Base-by-base conservation (phyloP, 53 echinoderm and acorn worm species). In the Mesocentrotus franciscanus region DNA sequence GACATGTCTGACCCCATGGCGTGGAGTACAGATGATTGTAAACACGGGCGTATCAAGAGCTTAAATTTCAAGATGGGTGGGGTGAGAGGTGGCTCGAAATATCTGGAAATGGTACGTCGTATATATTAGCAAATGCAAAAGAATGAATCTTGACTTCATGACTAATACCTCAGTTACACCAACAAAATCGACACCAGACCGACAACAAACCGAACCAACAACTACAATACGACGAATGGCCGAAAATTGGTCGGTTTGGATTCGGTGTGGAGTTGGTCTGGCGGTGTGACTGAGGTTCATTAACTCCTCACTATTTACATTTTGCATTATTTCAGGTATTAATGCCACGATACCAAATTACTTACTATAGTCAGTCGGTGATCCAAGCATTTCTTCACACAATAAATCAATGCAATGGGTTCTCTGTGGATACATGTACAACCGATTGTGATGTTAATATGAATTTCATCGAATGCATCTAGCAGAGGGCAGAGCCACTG, bases 1-100 rank as follows among this genome's bases (percentile, higher is more conserved):
- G 87, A 87, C 87, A 57, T 58, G 87, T 57, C 87, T 87, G 87
- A 87, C 87, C 87, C 87, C 87, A 27, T 58, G 58, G 87, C 58
- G 57, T 87, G 39, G 29, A 57, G 56, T 9, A 20, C 56, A n/a
- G 42, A 84, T 36, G 49, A 84, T 20, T 20, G 58, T 58, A 57
- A 87, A 87, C 87, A 87, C 11, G 56, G 87, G 87, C 87, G 58
- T 87, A 87, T 57, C 13, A 4, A 27, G 87, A 85, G 17, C 24
- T 58, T 15, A 26, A 10, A 87, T 4, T 27, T 56, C 10, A 1
- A 87, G n/a, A 57, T 58, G 58, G 58, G 87, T 26, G 14, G 58
- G 27, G n/a, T 11, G 42, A 10, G 24, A 36, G 4, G 1, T 33
- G 12, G 34, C 34, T 33, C 11, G 34, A 78, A 78, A 33, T 13